Conservation (phyloP, 2,888 invertebrate species). For the Rhagonycha lutea region DNA sequence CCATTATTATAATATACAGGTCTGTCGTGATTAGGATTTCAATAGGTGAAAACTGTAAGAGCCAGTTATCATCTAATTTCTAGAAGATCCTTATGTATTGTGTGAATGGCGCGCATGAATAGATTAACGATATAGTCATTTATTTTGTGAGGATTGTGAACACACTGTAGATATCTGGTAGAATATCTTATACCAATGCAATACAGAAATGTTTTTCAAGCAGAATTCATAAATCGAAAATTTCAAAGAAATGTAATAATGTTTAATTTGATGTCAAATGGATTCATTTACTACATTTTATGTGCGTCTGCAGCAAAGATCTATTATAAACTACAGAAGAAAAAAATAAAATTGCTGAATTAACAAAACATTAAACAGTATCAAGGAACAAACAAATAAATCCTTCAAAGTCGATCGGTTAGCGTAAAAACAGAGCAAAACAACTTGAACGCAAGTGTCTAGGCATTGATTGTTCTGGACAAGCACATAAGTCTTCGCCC, state of each 20-base stretch:
- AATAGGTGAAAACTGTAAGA: too few relatives aligned
- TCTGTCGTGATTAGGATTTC: too few relatives aligned
- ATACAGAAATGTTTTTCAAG: neutral
- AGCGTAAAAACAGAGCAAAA: slow-evolving; percentile 45
- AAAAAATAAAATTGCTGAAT: slow-evolving; percentile 16
- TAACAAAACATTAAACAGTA: slow-evolving; percentile 15
- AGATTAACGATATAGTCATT: too few relatives aligned
- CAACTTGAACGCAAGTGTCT: slow-evolving; percentile 39
- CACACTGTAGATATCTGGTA: too few relatives aligned
- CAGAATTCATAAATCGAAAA: neutral
- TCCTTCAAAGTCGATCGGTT: slow-evolving; percentile 48
- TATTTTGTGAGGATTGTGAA: too few relatives aligned
- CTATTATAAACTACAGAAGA: neutral
- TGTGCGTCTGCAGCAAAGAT: neutral
- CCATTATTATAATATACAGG: too few relatives aligned
- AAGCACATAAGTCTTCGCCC: slow-evolving; percentile 52
- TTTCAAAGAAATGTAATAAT: neutral
- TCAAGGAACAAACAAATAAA: slow-evolving; percentile 48
- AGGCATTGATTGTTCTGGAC: slow-evolving; percentile 54
- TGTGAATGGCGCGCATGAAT: too few relatives aligned
- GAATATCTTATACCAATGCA: too few relatives aligned
- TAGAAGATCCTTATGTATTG: too few relatives aligned
- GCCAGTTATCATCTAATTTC: too few relatives aligned
- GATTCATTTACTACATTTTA: neutral
- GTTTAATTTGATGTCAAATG: neutral